Base-by-base conservation (phyloP, 1,140 invertebrate genomes). In the Periplaneta americana region DNA sequence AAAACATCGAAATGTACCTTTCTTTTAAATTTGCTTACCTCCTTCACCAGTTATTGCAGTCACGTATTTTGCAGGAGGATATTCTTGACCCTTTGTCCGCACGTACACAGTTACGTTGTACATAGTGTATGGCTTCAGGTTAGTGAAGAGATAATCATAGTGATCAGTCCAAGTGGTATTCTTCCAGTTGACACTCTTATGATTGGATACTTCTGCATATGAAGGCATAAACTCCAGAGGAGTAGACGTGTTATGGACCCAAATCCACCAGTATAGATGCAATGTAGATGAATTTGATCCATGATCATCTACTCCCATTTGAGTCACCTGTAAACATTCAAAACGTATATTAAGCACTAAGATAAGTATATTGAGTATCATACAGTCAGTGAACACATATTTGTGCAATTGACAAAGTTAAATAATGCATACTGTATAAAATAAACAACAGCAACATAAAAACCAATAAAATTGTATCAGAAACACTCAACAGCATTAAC, bases 81-180 rank as follows among this genome's bases (percentile, higher is more conserved):
- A 93, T 22, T 88, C 87, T 0, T 85, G 87, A 82, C 88, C 88
- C 83, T 91, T 91, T 10, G 92, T 84, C 77, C 91, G 88, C 0
- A 94, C 93, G 85, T 93, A 96, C 11, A 96, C 93, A 0, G 94
- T 96, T 75, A 96, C 88, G 84, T 96, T 95, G 85, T 96, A 96
- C 1, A 88, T 86, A 0, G 95, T 96, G 83, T 89, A 95, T 0
- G 96, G 92, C 82, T 91, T 88, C 3, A 96, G 87, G 80, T 91
- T 87, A 0, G 87, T 91, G 84, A 96, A 95, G 79, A 88, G 89
- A 85, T 90, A 85, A 18, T 80, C 79, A 79, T 66, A 28, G 11
- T 10, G 48, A 66, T 66, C 48, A n/a, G 28, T 66, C 48, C 48
- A 66, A 9, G 48, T 66, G 28, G 48, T 66, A 66, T 66, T 66